phyloP scores from a whole-genome alignment of 2,113 vertebrate genomes.

The Mus musculus region DNA sequence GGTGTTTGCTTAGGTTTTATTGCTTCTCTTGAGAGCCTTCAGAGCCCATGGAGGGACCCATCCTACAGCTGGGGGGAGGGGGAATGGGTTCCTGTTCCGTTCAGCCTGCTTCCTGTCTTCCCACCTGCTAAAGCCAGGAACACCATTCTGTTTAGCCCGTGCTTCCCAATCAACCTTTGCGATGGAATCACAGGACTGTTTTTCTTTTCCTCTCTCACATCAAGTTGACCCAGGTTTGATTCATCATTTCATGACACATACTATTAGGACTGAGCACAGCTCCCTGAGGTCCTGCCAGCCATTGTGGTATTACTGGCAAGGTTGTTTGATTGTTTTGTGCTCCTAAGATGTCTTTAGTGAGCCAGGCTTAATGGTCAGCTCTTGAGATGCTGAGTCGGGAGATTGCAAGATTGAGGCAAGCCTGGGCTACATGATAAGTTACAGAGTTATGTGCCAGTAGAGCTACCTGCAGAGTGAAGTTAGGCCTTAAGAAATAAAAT shows the following conservation, averaged over 20 bases:
- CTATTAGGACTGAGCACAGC: neutral
- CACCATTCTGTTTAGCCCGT: neutral
- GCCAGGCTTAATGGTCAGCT: neutral
- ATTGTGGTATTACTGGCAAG: neutral
- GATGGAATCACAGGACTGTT: accelerated
- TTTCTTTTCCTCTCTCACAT: neutral
- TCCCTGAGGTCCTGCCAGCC: neutral
- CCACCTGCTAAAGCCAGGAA: accelerated
- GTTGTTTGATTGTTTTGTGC: neutral
- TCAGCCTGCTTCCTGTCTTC: neutral
- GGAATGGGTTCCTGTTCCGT: too few relatives aligned
- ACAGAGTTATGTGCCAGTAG: neutral
- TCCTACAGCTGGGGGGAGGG: neutral
- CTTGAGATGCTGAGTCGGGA: neutral
- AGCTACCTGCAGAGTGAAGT: neutral
- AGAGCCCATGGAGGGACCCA: neutral
- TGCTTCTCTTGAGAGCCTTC: neutral
- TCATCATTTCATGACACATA: neutral
- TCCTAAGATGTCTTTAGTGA: neutral
- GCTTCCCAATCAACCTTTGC: neutral
- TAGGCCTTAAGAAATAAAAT: neutral
- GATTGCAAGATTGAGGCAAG: neutral
- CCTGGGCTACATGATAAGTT: neutral
- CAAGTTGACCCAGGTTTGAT: neutral
- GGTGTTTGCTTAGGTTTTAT: neutral